Evolutionary conservation across 2,888 invertebrate species (phyloP).

Genomic region (Rhynchonema sp.): DNA sequence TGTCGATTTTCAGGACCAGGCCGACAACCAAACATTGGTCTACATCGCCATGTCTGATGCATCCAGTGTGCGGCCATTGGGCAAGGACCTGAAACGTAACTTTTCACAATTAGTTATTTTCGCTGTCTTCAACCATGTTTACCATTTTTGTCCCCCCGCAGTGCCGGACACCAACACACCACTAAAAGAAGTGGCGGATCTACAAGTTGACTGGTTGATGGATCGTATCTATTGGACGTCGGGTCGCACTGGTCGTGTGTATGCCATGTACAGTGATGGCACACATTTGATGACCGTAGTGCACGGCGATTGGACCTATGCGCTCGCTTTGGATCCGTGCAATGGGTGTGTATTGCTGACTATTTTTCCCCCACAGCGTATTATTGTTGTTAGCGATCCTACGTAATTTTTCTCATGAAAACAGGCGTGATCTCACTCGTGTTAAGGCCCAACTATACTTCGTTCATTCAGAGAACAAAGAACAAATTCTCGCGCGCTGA

Average conservation of each 20-base stretch:
- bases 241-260: conserved; percentile 75
- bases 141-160: no score
- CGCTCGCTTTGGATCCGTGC: conserved; percentile 89
- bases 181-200: conserved; percentile 22
- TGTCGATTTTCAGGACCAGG: background rate
- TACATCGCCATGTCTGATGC: background rate
- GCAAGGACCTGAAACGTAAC: background rate
- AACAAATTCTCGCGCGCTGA: no score
- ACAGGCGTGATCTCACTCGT: no score
- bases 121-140: no score
- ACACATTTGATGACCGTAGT: conserved; percentile 72
- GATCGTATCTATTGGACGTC: conserved; percentile 96
- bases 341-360: conserved; percentile 43
- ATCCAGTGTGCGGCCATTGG: no score
- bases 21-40: background rate
- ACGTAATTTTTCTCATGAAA: no score
- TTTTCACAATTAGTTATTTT: no score
- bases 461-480: no score
- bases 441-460: no score
- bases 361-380: background rate
- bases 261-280: conserved; percentile 77
- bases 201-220: conserved; percentile 71
- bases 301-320: conserved; percentile 71
- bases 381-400: background rate
- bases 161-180: conserved; percentile 9